Evolutionary conservation across 2,888 invertebrate genomes (phyloP).

Genomic region (Synergus itoensis): DNA sequence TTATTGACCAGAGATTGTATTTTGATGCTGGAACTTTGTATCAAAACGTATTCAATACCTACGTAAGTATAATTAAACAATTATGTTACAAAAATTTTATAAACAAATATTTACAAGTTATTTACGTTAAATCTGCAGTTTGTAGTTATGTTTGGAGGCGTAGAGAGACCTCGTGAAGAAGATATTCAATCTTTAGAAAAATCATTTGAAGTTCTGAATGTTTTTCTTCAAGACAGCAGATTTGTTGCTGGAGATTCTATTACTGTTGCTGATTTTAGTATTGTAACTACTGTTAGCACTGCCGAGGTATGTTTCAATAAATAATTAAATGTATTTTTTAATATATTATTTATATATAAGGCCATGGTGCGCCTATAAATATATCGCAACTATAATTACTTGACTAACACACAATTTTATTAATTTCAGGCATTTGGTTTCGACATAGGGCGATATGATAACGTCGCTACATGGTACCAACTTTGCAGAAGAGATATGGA

Average conservation of each 20-base stretch:
- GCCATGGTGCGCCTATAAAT: too few species aligned
- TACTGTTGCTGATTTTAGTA: conserved; percentile 85
- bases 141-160: conserved; percentile 81
- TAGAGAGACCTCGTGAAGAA: conserved; percentile 62
- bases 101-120: background rate
- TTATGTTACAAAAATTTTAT: background rate
- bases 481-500: conserved; percentile 83
- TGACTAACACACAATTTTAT: background rate
- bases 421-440: conserved; percentile 79
- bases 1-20: conserved; percentile 88
- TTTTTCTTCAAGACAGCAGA: conserved; percentile 80
- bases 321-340: too few species aligned
- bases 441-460: conserved; percentile 81
- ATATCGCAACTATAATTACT: too few species aligned
- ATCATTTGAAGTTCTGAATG: conserved; percentile 81
- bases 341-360: too few species aligned
- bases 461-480: conserved; percentile 83
- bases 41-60: conserved; percentile 85
- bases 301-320: conserved; percentile 46
- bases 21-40: conserved; percentile 90
- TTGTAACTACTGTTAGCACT: conserved; percentile 80
- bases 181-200: conserved; percentile 79
- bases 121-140: conserved; percentile 76
- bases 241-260: conserved; percentile 85
- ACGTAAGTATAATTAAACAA: conserved; percentile 80